Evolutionary conservation across 2,113 vertebrate genomes (phyloP), one percentile per base, ranked within the genome.

Genomic region (Actenoides lindsayi): DNA sequence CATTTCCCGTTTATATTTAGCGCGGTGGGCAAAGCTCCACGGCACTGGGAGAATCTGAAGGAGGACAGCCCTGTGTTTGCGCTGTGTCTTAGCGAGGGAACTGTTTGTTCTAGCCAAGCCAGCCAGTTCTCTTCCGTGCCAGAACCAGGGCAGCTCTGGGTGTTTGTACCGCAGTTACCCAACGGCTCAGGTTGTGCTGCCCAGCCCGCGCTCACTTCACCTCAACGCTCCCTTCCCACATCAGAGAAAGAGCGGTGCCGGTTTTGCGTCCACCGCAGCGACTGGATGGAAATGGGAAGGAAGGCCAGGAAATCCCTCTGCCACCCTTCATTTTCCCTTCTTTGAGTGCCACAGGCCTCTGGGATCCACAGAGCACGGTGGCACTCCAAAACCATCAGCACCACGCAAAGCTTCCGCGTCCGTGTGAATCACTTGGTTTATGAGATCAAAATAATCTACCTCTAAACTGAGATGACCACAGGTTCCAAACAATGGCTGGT

Each of bases 31-130:
- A 71, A 81, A 87, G 37, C 56, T 70, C 50, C 42, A 44, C 46
- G 67, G 83, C 87, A 78, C 13, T 10, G 60, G 28, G 89, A 75
- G 69, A 42, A 63, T 82, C 30, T 71, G 46, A 50, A 46, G 41
- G 50, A 87, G 24, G 41, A 31, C 64, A 62, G 24, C 46, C n/a
- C 76, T 42, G 56, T 70, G 80, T 60, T 65, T 83, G 59, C 83
- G 51, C 25, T 30, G 20, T 76, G 35, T 88, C 81, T 84, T 71
- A 46, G 13, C 12, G 59, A 64, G 69, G 81, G 96, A 93, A 95
- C 57, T 84, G 87, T 95, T 93, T 97, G 92, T 95, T 89, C 83
- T 18, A 82, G 84, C 84, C n/a, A 35, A 87, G 60, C 33, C 50
- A 2, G 2, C 86, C 37, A 64, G 28, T 89, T 50, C 37, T 74